Percentiles rank a stretch among this genome's conserved stretches.
phyloP scores from a whole-genome alignment of 1,140 invertebrate species.

The Cataglyphis hispanica region DNA sequence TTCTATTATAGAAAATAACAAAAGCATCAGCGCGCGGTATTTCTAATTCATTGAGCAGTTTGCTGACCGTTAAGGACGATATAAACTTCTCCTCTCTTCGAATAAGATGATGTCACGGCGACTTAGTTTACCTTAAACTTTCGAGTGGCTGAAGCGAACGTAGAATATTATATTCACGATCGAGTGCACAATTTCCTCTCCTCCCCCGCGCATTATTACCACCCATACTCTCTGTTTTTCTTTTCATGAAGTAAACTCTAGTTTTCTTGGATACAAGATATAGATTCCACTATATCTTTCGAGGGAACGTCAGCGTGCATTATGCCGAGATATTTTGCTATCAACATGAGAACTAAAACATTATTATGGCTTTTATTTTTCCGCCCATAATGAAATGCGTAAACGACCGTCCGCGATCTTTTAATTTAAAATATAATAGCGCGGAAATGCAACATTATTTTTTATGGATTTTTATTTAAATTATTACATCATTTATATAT shows the following conservation, averaged over 20 bases:
- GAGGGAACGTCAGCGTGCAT: conserved; percentile 4
- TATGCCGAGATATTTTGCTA: conserved; percentile 4
- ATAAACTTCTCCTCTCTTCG: conserved; percentile 14
- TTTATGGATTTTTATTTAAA: not conserved
- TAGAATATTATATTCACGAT: conserved; percentile 53
- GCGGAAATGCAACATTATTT: not conserved
- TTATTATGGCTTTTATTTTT: conserved; percentile 23
- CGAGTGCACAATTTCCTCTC: conserved; percentile 28
- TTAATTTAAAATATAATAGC: conserved; percentile 3
- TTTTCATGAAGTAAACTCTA: conserved; percentile 25
- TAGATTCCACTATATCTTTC: conserved; percentile 8
- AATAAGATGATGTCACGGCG: conserved; percentile 20
- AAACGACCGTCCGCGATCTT: not conserved
- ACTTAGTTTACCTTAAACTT: conserved; percentile 43
- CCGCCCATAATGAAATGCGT: not conserved
- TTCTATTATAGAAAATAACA: conserved; percentile 42
- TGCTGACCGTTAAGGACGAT: not conserved
- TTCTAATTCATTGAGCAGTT: conserved; percentile 50
- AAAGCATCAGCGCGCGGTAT: conserved; percentile 34
- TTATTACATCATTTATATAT: not conserved
- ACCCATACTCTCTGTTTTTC: conserved; percentile 17
- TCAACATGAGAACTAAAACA: not conserved
- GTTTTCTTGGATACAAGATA: conserved; percentile 21
- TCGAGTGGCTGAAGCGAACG: conserved; percentile 8
- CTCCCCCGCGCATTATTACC: not conserved